Evolutionary conservation across 2,797 vertebrate species (phyloP).

Genomic region (Sebastes aleutianus): DNA sequence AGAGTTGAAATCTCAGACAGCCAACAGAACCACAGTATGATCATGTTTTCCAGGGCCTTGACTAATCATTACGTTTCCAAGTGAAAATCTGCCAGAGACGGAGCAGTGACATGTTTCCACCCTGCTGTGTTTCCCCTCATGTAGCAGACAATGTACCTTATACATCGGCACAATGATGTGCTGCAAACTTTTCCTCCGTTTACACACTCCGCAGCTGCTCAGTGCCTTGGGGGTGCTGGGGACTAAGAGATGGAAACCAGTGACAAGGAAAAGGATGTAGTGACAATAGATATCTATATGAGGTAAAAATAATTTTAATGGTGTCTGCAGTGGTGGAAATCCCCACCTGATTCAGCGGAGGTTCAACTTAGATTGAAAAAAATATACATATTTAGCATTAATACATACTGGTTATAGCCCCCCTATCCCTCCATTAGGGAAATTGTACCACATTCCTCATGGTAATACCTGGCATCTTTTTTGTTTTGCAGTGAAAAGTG

Average conservation of each 20-base stretch:
- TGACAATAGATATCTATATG: constrained; percentile 4
- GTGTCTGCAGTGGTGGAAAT: constrained; percentile 13
- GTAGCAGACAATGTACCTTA: constrained; percentile 27
- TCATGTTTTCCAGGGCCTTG: constrained; percentile 31
- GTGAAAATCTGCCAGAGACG: constrained; percentile 24
- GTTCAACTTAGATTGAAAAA: not conserved
- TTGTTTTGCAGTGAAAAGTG: constrained; percentile 81
- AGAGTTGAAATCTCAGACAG: constrained; percentile 21
- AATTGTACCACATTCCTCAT: not conserved
- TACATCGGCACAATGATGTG: constrained; percentile 37
- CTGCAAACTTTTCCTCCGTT: constrained; percentile 9
- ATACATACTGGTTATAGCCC: not conserved
- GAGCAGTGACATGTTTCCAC: constrained; percentile 26
- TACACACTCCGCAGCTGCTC: constrained; percentile 37
- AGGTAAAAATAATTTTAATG: constrained; percentile 21
- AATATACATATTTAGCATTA: not conserved
- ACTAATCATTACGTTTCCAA: constrained; percentile 17
- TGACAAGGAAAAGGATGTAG: constrained; percentile 16
- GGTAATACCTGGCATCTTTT: not conserved
- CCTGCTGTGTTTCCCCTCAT: constrained; percentile 31
- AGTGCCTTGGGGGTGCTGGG: not conserved
- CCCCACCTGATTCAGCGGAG: constrained; percentile 12
- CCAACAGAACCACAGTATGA: constrained; percentile 20
- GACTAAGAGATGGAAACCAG: constrained; percentile 1
- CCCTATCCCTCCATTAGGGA: not conserved